These are phyloP conservation scores for Holothuria scabra DNA, from an alignment of 53 echinoderm and acorn worm species.

Conservation along the genomic window DNA sequence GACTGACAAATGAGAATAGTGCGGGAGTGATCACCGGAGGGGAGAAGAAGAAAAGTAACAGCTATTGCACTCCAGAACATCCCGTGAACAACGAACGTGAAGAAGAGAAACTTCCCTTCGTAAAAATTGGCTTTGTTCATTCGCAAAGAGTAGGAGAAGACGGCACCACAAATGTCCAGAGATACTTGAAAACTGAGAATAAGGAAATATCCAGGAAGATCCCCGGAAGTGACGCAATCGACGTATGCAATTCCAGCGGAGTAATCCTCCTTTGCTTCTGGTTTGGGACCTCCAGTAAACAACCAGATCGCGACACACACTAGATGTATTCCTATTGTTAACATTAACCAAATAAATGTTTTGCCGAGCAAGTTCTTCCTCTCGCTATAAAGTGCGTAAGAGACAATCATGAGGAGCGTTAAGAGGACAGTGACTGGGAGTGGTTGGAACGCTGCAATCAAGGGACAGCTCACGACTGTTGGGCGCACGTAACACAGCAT, in stretches of 20 bases:
- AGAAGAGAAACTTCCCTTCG: slow-evolving; percentile 91
- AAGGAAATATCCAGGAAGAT: slow-evolving; percentile 60
- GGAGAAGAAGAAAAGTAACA: slow-evolving; percentile 55
- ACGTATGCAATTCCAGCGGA: slow-evolving; percentile 49
- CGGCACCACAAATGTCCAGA: slow-evolving; percentile 55
- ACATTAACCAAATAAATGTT: slow-evolving; percentile 5
- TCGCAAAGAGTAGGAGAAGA: slow-evolving; percentile 55
- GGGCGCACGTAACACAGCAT: slow-evolving; percentile 62
- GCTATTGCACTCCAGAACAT: slow-evolving; percentile 77
- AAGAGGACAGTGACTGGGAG: slow-evolving; percentile 65
- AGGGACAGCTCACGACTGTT: slow-evolving; percentile 48
- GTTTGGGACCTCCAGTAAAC: slow-evolving; percentile 54
- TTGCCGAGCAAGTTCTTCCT: slow-evolving; percentile 20
- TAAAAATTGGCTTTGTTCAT: slow-evolving; percentile 73
- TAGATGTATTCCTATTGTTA: background rate
- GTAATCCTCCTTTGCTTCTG: slow-evolving; percentile 47
- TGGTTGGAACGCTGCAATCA: slow-evolving; percentile 61
- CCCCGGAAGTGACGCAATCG: slow-evolving; percentile 64
- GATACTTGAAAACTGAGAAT: slow-evolving; percentile 53
- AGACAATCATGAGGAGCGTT: slow-evolving; percentile 63
- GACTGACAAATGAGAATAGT: slow-evolving; percentile 61
- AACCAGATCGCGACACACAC: slow-evolving; percentile 62
- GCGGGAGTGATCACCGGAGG: slow-evolving; percentile 63
- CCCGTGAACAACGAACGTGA: slow-evolving; percentile 75
- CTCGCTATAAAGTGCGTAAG: slow-evolving; percentile 51